Percentiles rank a stretch among this genome's conserved stretches.
Conservation (phyloP, 2,888 invertebrate genomes). For the Troides helena region DNA sequence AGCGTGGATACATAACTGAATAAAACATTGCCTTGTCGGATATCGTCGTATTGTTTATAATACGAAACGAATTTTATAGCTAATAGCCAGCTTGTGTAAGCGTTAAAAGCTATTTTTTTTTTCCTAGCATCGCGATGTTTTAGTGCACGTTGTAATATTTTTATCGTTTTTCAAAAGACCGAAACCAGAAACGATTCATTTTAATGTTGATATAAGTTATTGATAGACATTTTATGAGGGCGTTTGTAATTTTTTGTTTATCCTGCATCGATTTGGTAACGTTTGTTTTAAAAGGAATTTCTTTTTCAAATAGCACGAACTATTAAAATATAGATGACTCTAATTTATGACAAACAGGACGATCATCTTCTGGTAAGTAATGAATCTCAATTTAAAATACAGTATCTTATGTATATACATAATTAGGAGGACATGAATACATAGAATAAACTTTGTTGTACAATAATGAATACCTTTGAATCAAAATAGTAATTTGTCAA, state of each 20-base stretch:
- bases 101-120: slow-evolving; percentile 32
- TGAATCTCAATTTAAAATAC: neutral
- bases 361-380: neutral
- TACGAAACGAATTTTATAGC: slow-evolving; percentile 45
- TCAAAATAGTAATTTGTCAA: too few species aligned
- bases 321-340: neutral
- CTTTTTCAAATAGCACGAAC: neutral
- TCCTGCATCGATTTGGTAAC: slow-evolving; percentile 6
- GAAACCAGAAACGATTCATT: slow-evolving; percentile 16
- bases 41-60: slow-evolving; percentile 50
- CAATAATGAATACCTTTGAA: too few species aligned
- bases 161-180: slow-evolving; percentile 22
- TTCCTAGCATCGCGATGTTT: slow-evolving; percentile 23
- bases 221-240: slow-evolving; percentile 22
- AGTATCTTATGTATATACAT: too few species aligned
- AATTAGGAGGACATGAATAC: too few species aligned
- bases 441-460: too few species aligned
- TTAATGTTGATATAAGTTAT: slow-evolving; percentile 14
- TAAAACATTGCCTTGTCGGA: slow-evolving; percentile 51
- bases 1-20: slow-evolving; percentile 46
- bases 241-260: slow-evolving; percentile 9
- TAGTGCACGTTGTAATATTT: slow-evolving; percentile 25
- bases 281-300: neutral
- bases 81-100: slow-evolving; percentile 39
- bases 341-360: neutral